A percentile compares a stretch with the other conserved stretches of the same genome.
Evolutionary conservation across 2,888 invertebrate genomes (phyloP).

Genomic region (Catocala fraxini): DNA sequence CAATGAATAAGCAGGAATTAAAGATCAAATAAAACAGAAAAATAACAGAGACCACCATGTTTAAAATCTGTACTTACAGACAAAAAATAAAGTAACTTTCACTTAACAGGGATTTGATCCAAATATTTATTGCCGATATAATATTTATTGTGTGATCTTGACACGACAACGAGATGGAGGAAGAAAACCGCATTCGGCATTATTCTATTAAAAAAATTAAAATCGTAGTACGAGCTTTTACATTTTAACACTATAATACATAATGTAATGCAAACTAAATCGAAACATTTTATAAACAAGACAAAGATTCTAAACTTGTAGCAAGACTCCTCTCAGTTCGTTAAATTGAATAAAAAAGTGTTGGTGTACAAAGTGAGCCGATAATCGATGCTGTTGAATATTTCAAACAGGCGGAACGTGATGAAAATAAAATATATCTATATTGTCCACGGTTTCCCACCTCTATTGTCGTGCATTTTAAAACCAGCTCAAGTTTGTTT

Average conservation of each 20-base stretch:
- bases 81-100: no score
- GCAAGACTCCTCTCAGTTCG: constrained; percentile 54
- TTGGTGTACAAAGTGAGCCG: constrained; percentile 81
- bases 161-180: no score
- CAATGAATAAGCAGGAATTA: no score
- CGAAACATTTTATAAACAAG: constrained; percentile 40
- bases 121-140: no score
- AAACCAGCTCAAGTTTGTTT: constrained; percentile 63
- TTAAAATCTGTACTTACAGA: no score
- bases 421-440: constrained; percentile 70
- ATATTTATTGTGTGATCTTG: no score
- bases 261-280: constrained; percentile 5
- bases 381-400: constrained; percentile 84
- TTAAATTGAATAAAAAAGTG: constrained; percentile 79
- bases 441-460: constrained; percentile 54
- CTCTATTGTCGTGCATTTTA: constrained; percentile 65
- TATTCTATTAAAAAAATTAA: no score
- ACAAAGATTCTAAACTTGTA: constrained; percentile 56
- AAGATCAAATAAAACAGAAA: no score
- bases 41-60: no score
- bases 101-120: no score
- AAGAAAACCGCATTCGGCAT: no score
- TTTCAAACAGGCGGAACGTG: constrained; percentile 78
- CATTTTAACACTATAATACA: not conserved
- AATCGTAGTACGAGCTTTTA: no score